These are phyloP conservation scores for Steromphala cineraria DNA, from an alignment of 2,888 invertebrate species.

Conservation along the genomic window DNA sequence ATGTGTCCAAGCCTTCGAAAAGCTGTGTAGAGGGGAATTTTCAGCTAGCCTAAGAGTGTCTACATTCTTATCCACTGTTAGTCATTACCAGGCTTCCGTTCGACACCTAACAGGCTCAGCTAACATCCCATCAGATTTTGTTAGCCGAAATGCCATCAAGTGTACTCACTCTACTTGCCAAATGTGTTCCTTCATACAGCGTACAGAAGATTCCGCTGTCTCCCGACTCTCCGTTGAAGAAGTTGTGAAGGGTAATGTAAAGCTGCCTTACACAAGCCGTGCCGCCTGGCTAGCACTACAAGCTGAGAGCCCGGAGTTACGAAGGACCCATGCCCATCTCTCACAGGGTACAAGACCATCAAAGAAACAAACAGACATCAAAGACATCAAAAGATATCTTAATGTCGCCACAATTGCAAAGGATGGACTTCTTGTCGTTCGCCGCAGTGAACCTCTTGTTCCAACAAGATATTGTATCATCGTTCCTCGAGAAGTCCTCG, in stretches of 20 bases:
- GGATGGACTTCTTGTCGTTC: conserved; percentile 33
- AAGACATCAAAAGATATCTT: conserved; percentile 35
- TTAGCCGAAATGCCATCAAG: conserved; percentile 40
- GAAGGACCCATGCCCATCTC: conserved; percentile 37
- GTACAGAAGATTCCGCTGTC: conserved; percentile 24
- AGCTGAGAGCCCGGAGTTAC: conserved; percentile 36
- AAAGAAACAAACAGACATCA: conserved; percentile 31
- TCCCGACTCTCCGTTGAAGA: conserved; percentile 15
- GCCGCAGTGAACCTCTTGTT: conserved; percentile 1
- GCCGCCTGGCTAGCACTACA: conserved; percentile 32
- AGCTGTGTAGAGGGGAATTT: conserved; percentile 39
- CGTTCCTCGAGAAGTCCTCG: conserved; percentile 26
- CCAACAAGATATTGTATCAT: conserved; percentile 23
- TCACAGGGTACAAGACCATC: conserved; percentile 32
- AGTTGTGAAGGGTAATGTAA: not conserved
- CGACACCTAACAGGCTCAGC: conserved; percentile 24
- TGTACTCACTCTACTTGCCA: conserved; percentile 36
- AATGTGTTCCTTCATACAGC: conserved; percentile 28
- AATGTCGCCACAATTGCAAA: conserved; percentile 20
- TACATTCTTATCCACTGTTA: conserved; percentile 34
- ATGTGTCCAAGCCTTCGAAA: conserved; percentile 33
- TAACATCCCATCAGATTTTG: conserved; percentile 35
- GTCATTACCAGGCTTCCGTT: conserved; percentile 28
- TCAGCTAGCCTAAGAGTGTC: conserved; percentile 39
- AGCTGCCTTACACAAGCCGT: conserved; percentile 32